phyloP scores from a whole-genome alignment of 2,888 invertebrate genomes.

The Tromatobia lineatoria region DNA sequence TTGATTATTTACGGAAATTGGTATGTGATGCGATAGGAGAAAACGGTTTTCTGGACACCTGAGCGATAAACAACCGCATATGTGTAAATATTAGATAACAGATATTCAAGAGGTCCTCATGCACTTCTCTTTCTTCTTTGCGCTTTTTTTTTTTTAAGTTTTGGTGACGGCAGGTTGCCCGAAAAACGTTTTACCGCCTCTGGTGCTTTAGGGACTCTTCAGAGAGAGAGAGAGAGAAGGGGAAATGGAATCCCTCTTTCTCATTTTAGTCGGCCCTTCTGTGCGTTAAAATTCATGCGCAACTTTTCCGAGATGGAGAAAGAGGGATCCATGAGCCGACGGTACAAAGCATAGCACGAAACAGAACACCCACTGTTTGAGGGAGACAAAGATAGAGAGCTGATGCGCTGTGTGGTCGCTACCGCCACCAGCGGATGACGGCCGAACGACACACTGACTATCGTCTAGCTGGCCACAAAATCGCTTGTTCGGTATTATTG shows the following conservation, averaged over 20 bases:
- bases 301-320: constrained; percentile 29
- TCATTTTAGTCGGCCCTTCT: neutral
- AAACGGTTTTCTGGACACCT: constrained; percentile 29
- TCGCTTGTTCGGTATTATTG: neutral
- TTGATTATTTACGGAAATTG: neutral
- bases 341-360: constrained; percentile 51
- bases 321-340: constrained; percentile 20
- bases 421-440: constrained; percentile 42
- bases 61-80: neutral
- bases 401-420: constrained; percentile 38
- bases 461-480: neutral
- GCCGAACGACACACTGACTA: neutral
- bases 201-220: constrained; percentile 29
- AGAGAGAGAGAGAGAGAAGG: neutral
- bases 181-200: constrained; percentile 47
- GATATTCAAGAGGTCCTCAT: neutral
- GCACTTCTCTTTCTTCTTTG: neutral
- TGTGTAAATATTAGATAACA: constrained; percentile 8
- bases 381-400: constrained; percentile 25
- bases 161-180: neutral
- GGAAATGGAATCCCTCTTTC: neutral
- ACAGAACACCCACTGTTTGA: constrained; percentile 63
- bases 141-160: constrained; percentile 1
- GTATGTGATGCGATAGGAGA: neutral
- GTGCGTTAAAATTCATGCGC: constrained; percentile 41